A percentile compares a stretch with the other conserved stretches of the same genome.
Evolutionary conservation across 2,797 vertebrate genomes (phyloP).

Genomic region (Caiman crocodilus): DNA sequence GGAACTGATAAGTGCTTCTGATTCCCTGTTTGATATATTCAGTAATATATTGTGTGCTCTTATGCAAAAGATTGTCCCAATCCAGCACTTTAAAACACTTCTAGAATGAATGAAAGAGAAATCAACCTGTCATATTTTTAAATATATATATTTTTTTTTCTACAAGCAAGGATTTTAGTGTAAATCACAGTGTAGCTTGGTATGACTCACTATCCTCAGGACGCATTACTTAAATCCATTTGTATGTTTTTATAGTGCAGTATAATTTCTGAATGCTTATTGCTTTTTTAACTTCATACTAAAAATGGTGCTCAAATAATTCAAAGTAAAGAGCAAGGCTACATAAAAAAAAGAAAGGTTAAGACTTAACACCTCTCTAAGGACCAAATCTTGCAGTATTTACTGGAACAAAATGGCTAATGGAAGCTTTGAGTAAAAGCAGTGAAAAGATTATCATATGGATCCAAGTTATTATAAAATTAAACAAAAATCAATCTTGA

Average conservation of each 20-base stretch:
- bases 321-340: background rate
- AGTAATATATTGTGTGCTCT: background rate
- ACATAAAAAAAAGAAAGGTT: conserved; percentile 1
- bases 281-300: background rate
- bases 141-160: conserved; percentile 30
- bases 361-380: background rate
- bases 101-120: conserved; percentile 28
- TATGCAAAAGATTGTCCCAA: background rate
- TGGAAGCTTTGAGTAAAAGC: background rate
- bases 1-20: conserved; percentile 26
- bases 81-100: conserved; percentile 31
- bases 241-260: background rate
- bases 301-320: background rate
- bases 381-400: background rate
- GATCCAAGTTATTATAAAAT: background rate
- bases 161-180: conserved; percentile 3
- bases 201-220: conserved; percentile 31
- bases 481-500: background rate
- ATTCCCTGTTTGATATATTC: conserved; percentile 51
- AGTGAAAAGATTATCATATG: too few relatives aligned
- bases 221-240: conserved; percentile 44
- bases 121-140: conserved; percentile 28
- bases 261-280: conserved; percentile 25
- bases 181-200: conserved; percentile 45
- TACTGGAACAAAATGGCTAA: background rate